phyloP scores from a whole-genome alignment of 1,140 invertebrate genomes.

The Melipona quadrifasciata region DNA sequence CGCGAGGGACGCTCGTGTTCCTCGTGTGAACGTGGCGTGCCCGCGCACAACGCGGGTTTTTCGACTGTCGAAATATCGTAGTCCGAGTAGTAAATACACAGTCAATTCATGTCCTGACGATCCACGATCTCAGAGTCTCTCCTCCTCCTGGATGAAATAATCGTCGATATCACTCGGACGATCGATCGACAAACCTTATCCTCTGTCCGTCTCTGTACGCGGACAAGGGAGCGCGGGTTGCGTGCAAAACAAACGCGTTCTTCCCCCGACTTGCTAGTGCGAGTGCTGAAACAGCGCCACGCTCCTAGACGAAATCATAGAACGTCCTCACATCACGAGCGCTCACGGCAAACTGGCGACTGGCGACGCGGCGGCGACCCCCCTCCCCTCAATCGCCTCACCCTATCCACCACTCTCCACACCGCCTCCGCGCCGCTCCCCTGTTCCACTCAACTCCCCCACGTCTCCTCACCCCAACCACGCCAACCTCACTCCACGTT shows the following conservation, averaged over 20 bases:
- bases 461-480: conserved; percentile 56
- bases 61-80: conserved; percentile 5
- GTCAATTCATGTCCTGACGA: too few relatives aligned
- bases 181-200: not conserved
- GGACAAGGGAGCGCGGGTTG: not conserved
- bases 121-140: not conserved
- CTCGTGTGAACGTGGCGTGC: conserved; percentile 34
- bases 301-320: conserved; percentile 58
- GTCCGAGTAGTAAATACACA: too few relatives aligned
- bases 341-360: conserved; percentile 80
- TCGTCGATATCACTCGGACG: not conserved
- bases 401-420: conserved; percentile 73
- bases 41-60: conserved; percentile 26
- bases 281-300: conserved; percentile 37
- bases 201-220: not conserved
- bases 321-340: conserved; percentile 77
- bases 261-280: conserved; percentile 10
- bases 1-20: not conserved
- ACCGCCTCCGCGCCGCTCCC: conserved; percentile 64
- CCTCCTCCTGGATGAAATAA: not conserved
- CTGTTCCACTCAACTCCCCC: conserved; percentile 42
- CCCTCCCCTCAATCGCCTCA: conserved; percentile 65
- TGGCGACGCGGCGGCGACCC: conserved; percentile 78
- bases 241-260: conserved; percentile 6
- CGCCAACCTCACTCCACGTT: conserved; percentile 58